phyloP scores from a whole-genome alignment of 2,888 invertebrate genomes.

The Dolomedes plantarius region DNA sequence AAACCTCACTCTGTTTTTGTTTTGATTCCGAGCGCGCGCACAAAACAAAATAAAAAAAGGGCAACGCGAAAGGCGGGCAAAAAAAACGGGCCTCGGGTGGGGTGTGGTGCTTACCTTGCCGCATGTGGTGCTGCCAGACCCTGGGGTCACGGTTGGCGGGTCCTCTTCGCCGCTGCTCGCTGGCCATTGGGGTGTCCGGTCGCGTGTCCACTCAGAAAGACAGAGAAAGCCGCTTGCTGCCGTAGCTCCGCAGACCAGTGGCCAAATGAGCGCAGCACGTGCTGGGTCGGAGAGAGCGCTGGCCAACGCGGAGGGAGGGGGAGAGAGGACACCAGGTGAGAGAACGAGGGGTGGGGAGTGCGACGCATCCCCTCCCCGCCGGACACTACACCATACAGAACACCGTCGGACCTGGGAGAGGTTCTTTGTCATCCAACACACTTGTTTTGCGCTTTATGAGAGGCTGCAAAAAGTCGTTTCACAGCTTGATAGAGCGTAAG shows the following conservation, averaged over 20 bases:
- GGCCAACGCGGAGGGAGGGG: slow-evolving; percentile 23
- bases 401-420: too few species aligned
- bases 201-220: slow-evolving; percentile 53
- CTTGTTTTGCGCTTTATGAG: too few species aligned
- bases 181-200: slow-evolving; percentile 46
- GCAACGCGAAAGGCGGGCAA: too few species aligned
- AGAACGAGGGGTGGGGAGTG: slow-evolving; percentile 5
- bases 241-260: slow-evolving; percentile 56
- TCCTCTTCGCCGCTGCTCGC: slow-evolving; percentile 57
- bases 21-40: too few species aligned
- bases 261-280: slow-evolving; percentile 54
- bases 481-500: too few species aligned
- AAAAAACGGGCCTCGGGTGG: too few species aligned
- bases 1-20: too few species aligned
- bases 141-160: slow-evolving; percentile 51
- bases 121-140: slow-evolving; percentile 66
- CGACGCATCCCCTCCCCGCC: neutral
- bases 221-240: slow-evolving; percentile 52
- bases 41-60: neutral
- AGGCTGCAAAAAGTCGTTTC: too few species aligned
- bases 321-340: neutral
- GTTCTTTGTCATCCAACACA: too few species aligned
- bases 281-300: slow-evolving; percentile 15
- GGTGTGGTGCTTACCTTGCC: slow-evolving; percentile 47
- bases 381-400: neutral